phyloP scores from a whole-genome alignment of 2,113 vertebrate genomes.

The Oreochromis tanganicae region DNA sequence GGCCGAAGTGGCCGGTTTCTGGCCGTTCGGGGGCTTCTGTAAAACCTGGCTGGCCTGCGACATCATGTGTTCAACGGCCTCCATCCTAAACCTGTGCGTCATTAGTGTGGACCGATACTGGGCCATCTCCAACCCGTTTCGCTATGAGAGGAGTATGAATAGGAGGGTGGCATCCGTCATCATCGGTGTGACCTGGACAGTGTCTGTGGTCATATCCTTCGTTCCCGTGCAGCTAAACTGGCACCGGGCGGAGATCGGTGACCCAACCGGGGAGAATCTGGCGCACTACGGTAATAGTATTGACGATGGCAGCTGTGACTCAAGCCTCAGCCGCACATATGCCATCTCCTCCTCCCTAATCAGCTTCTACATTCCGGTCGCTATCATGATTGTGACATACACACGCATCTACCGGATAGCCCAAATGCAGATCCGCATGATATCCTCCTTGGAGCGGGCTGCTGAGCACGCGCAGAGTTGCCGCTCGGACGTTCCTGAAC shows the following conservation, averaged over 20 bases:
- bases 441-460: slow-evolving; percentile 56
- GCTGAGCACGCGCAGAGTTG: slow-evolving; percentile 56
- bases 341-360: slow-evolving; percentile 63
- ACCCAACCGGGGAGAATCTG: background rate
- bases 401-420: slow-evolving; percentile 62
- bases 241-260: slow-evolving; percentile 41
- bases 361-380: slow-evolving; percentile 62
- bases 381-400: slow-evolving; percentile 59
- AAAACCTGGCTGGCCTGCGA: slow-evolving; percentile 62
- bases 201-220: slow-evolving; percentile 59
- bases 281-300: background rate
- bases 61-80: slow-evolving; percentile 66
- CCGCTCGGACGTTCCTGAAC: slow-evolving; percentile 8
- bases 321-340: slow-evolving; percentile 58
- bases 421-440: slow-evolving; percentile 57
- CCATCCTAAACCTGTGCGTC: slow-evolving; percentile 62
- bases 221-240: slow-evolving; percentile 61
- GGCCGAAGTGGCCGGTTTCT: slow-evolving; percentile 57
- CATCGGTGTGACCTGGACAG: slow-evolving; percentile 57
- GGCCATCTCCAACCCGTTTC: slow-evolving; percentile 62
- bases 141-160: slow-evolving; percentile 57
- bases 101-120: slow-evolving; percentile 63
- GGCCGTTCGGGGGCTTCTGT: slow-evolving; percentile 59
- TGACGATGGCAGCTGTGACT: slow-evolving; percentile 43
- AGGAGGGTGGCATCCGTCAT: slow-evolving; percentile 50